Base-by-base conservation (phyloP, 2,797 vertebrate genomes). In the Anguilla obscura region DNA sequence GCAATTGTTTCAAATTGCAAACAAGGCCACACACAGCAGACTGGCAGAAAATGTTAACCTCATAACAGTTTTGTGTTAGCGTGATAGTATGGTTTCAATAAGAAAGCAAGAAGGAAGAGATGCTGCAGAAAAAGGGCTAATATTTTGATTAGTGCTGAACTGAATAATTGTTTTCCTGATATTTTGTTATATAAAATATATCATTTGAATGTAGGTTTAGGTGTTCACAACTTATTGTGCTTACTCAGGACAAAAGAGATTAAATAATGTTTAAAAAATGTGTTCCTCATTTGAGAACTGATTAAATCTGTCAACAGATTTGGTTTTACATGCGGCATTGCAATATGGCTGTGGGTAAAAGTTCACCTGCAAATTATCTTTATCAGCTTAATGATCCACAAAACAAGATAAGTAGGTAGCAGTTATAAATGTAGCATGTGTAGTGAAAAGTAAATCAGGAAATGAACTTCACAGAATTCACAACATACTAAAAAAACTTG, bases 71-170 rank as follows among this genome's bases (percentile, higher is more conserved):
- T 85, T 88, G 16, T 36, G n/a, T 60, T 40, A 12, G 33, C 76
- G 74, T 71, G 24, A 21, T 12, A 58, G 30, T 85, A 50, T 85
- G 66, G 87, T 88, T 85, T 88, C 16, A 52, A 76, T 71, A 30
- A 60, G 30, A 80, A 85, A 74, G 24, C 27, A 56, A 56, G 54
- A 85, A 71, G 83, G 9, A 85, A 85, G 69, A 85, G 50, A 88
- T 79, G 87, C 48, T 52, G 24, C 63, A 58, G 54, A 63, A 36
- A 85, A 30, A 18, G 52, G 54, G 66, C n/a, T n/a, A 74, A 74
- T 74, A 10, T 30, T 74, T 74, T 74, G 69, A 74, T 74, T 74
- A 30, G 7, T 30, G 69, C 69, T 74, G 69, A 74, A 36, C 33
- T 74, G 69, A 33, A 74, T 24, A 12, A 30, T 74, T 74, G 69